Evolutionary conservation across 2,888 invertebrate species (phyloP).

Genomic region (Drosophila lutescens): DNA sequence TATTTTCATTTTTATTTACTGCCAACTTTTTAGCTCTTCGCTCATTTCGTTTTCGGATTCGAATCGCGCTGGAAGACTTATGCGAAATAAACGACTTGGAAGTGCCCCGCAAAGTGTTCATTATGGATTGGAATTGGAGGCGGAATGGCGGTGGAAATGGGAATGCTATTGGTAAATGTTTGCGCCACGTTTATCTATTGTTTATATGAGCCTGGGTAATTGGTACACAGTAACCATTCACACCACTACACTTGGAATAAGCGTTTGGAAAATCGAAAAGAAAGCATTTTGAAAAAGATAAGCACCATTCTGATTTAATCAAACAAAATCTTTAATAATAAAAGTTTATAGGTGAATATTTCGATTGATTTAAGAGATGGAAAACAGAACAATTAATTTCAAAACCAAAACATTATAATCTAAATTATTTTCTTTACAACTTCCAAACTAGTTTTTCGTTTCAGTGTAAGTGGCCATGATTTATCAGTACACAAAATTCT

Average conservation of each 20-base stretch:
- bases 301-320: no score
- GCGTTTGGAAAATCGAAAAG: neutral
- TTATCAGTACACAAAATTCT: slow-evolving; percentile 19
- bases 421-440: no score
- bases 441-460: neutral
- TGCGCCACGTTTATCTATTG: slow-evolving; percentile 72
- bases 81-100: slow-evolving; percentile 75
- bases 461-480: slow-evolving; percentile 21
- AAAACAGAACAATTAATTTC: neutral
- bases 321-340: no score
- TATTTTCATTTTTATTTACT: slow-evolving; percentile 80
- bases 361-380: no score
- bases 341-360: no score
- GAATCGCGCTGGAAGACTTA: slow-evolving; percentile 63
- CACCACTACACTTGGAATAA: slow-evolving; percentile 3
- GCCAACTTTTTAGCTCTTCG: slow-evolving; percentile 66
- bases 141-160: slow-evolving; percentile 44
- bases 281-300: neutral
- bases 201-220: slow-evolving; percentile 63
- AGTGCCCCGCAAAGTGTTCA: slow-evolving; percentile 72
- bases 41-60: slow-evolving; percentile 22
- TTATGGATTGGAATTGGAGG: slow-evolving; percentile 69
- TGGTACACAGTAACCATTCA: neutral
- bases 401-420: no score
- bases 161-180: slow-evolving; percentile 64